Evolutionary conservation across 1,140 invertebrate genomes (phyloP).

Genomic region (Calephelis virginiensis): DNA sequence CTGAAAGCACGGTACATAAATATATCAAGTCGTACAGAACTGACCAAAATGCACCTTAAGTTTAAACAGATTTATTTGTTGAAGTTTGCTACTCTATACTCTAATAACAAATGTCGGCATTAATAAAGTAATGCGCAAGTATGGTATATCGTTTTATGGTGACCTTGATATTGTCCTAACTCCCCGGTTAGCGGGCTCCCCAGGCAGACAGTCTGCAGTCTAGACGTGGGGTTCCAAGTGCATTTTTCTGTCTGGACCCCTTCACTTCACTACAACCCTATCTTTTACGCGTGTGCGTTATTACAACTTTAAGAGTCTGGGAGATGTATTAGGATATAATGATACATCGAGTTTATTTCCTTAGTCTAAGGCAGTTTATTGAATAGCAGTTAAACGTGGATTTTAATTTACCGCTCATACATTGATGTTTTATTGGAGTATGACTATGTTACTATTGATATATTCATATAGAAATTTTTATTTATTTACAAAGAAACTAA

Average conservation of each 20-base stretch:
- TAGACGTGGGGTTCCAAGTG: conserved; percentile 71
- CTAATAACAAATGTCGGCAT: conserved; percentile 10
- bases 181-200: conserved; percentile 28
- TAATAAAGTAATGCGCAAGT: conserved; percentile 18
- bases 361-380: neutral
- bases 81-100: neutral
- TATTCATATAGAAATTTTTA: neutral
- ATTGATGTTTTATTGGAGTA: conserved; percentile 6
- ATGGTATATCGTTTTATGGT: conserved; percentile 19
- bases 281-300: conserved; percentile 61
- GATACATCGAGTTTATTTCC: conserved; percentile 15
- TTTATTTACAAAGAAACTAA: no score
- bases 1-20: no score
- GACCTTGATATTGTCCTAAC: conserved; percentile 38
- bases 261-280: conserved; percentile 50
- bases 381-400: neutral
- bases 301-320: conserved; percentile 59
- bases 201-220: conserved; percentile 58
- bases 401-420: neutral
- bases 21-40: no score
- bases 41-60: no score
- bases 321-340: conserved; percentile 27
- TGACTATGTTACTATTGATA: neutral
- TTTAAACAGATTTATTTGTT: no score
- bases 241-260: conserved; percentile 74